Evolutionary conservation across 35 echinoderm and acorn worm genomes (phyloP).

Genomic region (Hemicentrotus pulcherrimus): DNA sequence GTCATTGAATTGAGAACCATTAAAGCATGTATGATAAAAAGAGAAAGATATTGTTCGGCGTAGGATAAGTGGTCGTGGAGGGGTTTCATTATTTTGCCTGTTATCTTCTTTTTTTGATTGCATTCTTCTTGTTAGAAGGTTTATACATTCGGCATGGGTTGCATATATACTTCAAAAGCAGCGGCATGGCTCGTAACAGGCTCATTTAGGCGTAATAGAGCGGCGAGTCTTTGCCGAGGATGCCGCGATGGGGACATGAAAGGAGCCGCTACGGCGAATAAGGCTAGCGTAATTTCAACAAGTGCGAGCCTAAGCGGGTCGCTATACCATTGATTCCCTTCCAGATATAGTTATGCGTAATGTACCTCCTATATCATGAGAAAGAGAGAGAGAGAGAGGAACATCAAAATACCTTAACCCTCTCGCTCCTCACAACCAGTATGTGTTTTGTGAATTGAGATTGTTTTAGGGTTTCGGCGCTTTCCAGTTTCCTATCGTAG

Average conservation of each 20-base stretch:
- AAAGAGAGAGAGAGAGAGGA: background rate
- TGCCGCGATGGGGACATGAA: background rate
- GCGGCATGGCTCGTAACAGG: constrained; percentile 38
- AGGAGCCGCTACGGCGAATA: constrained; percentile 7
- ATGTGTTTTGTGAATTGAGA: background rate
- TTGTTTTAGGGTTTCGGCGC: background rate
- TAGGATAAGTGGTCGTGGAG: constrained; percentile 27
- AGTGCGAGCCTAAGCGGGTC: constrained; percentile 36
- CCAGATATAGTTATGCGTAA: constrained; percentile 30
- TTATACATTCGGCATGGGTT: constrained; percentile 24
- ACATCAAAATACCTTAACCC: background rate
- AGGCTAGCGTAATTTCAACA: constrained; percentile 42
- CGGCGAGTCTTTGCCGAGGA: constrained; percentile 15
- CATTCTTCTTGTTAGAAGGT: constrained; percentile 32
- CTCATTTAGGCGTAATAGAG: constrained; percentile 48
- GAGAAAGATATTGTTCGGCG: constrained; percentile 29
- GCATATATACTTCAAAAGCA: constrained; percentile 13
- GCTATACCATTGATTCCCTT: constrained; percentile 29
- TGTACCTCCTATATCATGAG: constrained; percentile 32
- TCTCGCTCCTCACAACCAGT: background rate
- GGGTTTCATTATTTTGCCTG: constrained; percentile 30
- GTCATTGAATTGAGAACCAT: constrained; percentile 12
- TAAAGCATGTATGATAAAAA: constrained; percentile 39
- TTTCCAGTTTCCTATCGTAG: background rate
- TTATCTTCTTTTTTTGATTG: constrained; percentile 32